Percentiles rank a stretch among this genome's conserved stretches.
Conservation (phyloP, 2,888 invertebrate genomes). For the Lasioglossum morio region DNA sequence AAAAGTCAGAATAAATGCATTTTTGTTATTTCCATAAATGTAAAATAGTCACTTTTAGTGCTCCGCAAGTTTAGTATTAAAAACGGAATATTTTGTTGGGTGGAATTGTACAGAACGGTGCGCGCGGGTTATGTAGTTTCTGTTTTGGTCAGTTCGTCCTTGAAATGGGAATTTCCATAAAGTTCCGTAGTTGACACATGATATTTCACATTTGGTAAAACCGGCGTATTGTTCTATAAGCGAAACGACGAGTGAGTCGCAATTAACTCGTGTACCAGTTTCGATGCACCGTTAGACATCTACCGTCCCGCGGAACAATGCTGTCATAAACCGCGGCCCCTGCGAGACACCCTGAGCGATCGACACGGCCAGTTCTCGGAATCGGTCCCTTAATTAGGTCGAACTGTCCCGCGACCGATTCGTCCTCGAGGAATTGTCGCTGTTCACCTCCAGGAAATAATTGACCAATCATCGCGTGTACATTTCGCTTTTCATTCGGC, state of each 20-base stretch:
- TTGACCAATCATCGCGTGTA: slow-evolving; percentile 15
- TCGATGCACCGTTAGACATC: slow-evolving; percentile 18
- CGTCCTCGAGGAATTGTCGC: slow-evolving; percentile 15
- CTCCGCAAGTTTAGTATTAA: background rate
- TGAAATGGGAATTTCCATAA: background rate
- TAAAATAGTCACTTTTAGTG: background rate
- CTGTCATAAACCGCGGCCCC: slow-evolving; percentile 18
- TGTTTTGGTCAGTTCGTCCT: background rate
- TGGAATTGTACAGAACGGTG: background rate
- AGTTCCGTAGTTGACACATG: background rate
- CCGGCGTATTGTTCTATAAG: slow-evolving; percentile 9
- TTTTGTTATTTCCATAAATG: background rate
- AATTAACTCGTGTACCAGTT: slow-evolving; percentile 18
- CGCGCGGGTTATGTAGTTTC: background rate
- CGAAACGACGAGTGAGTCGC: slow-evolving; percentile 6
- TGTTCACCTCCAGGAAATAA: slow-evolving; percentile 2
- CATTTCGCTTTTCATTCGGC: background rate
- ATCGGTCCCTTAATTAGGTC: slow-evolving; percentile 18
- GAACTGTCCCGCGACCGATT: slow-evolving; percentile 18
- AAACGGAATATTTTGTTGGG: background rate
- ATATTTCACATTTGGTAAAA: slow-evolving; percentile 2
- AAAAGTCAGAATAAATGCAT: background rate
- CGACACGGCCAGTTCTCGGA: slow-evolving; percentile 17
- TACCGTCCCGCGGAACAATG: slow-evolving; percentile 11
- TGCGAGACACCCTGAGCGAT: slow-evolving; percentile 15